Evolutionary conservation across 2,113 vertebrate genomes (phyloP), one percentile per base, ranked within the genome.

Genomic region (Phycodurus eques): DNA sequence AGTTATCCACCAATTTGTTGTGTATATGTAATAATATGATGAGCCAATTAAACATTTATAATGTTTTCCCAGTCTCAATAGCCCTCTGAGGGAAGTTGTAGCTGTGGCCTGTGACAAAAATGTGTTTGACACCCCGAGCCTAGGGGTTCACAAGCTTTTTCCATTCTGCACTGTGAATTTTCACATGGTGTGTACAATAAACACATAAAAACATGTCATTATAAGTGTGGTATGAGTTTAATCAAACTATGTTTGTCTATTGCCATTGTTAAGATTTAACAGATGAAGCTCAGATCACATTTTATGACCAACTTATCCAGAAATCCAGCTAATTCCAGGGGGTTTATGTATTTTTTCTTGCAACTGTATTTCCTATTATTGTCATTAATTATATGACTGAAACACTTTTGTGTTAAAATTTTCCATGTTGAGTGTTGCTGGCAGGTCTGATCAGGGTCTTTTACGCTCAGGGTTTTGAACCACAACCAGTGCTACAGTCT

Each of bases 381-480:
- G 13, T 60, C 7, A 15, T 11, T 33, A 14, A 12, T 33, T 5
- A n/a, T 64, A n/a, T 64, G 33, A 42, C 33, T 33, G 4, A 17
- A 63, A 63, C 6, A 42, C 6, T 46, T 43, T 44, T 1, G 3
- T 0, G 8, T n/a, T 20, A 31, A 63, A 35, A 20, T 20, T 19
- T 33, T 9, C 5, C 14, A 15, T 59, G n/a, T 71, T 60, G 20
- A 27, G 2, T 27, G 22, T 72, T 3, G 5, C n/a, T 17, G 31
- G 17, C 33, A 39, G 42, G n/a, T 46, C 59, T 66, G 65, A 14
- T 81, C 88, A 94, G 60, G 92, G 81, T 90, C 91, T 94, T 83
- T 97, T 98, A 82, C 91, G 78, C 75, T 92, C 87, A 3, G 96
- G 96, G 76, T 98, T 94, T 87, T 98, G 96, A 67, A 89, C 80